Percentiles rank a stretch among this genome's conserved stretches.
Conservation (phyloP, 2,113 vertebrate species). For the Stigmatopora argus region DNA sequence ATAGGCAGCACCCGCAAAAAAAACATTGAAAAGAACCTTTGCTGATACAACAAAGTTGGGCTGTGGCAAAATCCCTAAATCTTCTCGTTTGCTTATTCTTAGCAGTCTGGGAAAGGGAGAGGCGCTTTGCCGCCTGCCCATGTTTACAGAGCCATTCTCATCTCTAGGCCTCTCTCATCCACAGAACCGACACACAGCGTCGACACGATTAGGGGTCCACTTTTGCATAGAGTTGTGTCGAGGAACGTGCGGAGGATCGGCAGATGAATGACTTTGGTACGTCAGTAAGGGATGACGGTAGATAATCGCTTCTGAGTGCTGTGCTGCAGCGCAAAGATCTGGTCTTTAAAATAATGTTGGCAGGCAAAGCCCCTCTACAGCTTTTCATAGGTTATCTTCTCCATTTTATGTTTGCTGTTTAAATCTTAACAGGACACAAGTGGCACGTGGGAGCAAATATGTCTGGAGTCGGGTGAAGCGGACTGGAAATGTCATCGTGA, state of each 20-base stretch:
- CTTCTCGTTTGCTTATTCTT: conserved; percentile 65
- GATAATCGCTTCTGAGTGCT: conserved; percentile 70
- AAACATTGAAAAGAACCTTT: conserved; percentile 41
- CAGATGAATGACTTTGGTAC: conserved; percentile 71
- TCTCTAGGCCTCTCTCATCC: conserved; percentile 67
- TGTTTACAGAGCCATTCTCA: conserved; percentile 69
- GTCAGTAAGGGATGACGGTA: conserved; percentile 65
- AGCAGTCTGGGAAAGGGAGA: conserved; percentile 35
- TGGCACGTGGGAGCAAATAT: conserved; percentile 69
- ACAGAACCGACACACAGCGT: conserved; percentile 61
- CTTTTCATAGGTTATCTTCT: conserved; percentile 63
- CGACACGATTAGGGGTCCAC: conserved; percentile 65
- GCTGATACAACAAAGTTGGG: conserved; percentile 65
- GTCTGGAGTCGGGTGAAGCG: conserved; percentile 67
- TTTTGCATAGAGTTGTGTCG: conserved; percentile 49
- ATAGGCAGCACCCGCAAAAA: conserved; percentile 52
- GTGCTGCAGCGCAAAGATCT: conserved; percentile 63
- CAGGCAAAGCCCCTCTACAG: conserved; percentile 67
- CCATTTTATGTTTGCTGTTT: conserved; percentile 75
- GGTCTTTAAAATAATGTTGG: conserved; percentile 75
- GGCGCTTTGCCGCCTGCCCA: conserved; percentile 54
- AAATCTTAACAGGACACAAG: conserved; percentile 72
- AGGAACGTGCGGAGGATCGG: conserved; percentile 46
- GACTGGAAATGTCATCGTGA: conserved; percentile 69
- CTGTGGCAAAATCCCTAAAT: conserved; percentile 66